Conservation (phyloP, 1,140 invertebrate species). For the Thereuonema tuberculata region DNA sequence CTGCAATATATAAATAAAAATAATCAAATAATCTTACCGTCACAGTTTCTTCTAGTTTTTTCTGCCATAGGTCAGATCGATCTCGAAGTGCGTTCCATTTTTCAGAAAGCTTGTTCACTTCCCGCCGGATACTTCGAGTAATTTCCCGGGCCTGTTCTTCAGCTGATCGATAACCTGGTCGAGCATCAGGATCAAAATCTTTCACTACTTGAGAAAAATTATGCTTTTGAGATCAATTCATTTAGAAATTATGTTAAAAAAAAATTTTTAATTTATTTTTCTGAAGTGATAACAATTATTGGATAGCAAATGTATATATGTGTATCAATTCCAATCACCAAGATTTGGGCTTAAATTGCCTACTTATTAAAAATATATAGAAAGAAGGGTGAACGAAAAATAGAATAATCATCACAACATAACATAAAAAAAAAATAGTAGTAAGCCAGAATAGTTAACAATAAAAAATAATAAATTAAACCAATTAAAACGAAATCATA, state of each 20-base stretch:
- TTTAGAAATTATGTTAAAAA: too few species aligned
- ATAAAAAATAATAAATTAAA: too few species aligned
- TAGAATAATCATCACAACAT: too few species aligned
- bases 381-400: too few species aligned
- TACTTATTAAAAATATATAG: too few species aligned
- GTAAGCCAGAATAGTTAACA: too few species aligned
- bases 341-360: too few species aligned
- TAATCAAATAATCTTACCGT: constrained; percentile 47
- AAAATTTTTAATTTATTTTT: neutral
- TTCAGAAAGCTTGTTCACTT: constrained; percentile 82
- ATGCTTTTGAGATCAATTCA: too few species aligned
- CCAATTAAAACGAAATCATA: too few species aligned
- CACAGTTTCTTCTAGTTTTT: constrained; percentile 72
- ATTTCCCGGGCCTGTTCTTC: constrained; percentile 74
- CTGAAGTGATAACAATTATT: neutral
- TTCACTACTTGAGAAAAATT: constrained; percentile 21
- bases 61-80: constrained; percentile 68
- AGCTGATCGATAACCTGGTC: constrained; percentile 52
- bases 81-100: constrained; percentile 85
- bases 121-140: constrained; percentile 71
- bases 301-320: too few species aligned
- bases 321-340: too few species aligned
- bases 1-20: neutral
- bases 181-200: constrained; percentile 52
- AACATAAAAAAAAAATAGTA: too few species aligned